Percentiles rank a stretch among this genome's conserved stretches.
phyloP scores from a whole-genome alignment of 2,888 invertebrate species.

The Danaus chrysippus region DNA sequence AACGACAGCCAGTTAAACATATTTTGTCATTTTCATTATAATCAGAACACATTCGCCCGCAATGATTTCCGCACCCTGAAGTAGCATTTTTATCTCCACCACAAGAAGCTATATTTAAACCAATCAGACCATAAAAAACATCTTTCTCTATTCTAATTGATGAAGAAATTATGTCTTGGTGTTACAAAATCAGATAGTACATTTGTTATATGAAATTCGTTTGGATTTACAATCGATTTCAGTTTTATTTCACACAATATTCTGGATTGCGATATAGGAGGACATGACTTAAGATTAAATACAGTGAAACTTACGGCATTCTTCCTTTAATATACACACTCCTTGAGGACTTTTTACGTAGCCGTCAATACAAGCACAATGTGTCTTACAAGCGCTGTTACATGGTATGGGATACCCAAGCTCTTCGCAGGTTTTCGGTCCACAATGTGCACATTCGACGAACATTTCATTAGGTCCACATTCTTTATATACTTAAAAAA shows the following conservation, averaged over 20 bases:
- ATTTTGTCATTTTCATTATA: slow-evolving; percentile 15
- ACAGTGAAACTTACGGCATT: slow-evolving; percentile 12
- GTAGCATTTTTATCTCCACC: slow-evolving; percentile 36
- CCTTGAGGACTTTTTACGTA: slow-evolving; percentile 5
- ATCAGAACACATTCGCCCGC: slow-evolving; percentile 35
- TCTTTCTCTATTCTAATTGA: no score
- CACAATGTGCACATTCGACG: background rate
- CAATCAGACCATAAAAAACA: no score
- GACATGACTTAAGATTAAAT: background rate
- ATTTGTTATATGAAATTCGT: no score
- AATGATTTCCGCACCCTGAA: slow-evolving; percentile 36
- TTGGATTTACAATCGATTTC: background rate
- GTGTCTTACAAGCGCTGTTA: background rate
- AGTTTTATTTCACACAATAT: background rate
- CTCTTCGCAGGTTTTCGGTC: background rate
- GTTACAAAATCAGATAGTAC: no score
- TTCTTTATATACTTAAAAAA: no score
- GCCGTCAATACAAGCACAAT: slow-evolving; percentile 12
- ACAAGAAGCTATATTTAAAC: slow-evolving; percentile 25
- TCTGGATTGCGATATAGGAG: background rate
- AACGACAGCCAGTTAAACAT: slow-evolving; percentile 6
- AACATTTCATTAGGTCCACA: no score
- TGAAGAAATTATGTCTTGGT: no score
- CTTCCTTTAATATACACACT: background rate
- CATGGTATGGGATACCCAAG: slow-evolving; percentile 1